Percentiles rank a stretch among this genome's conserved stretches.
phyloP scores from a whole-genome alignment of 2,888 invertebrate genomes.

The Cheilosia vernalis region DNA sequence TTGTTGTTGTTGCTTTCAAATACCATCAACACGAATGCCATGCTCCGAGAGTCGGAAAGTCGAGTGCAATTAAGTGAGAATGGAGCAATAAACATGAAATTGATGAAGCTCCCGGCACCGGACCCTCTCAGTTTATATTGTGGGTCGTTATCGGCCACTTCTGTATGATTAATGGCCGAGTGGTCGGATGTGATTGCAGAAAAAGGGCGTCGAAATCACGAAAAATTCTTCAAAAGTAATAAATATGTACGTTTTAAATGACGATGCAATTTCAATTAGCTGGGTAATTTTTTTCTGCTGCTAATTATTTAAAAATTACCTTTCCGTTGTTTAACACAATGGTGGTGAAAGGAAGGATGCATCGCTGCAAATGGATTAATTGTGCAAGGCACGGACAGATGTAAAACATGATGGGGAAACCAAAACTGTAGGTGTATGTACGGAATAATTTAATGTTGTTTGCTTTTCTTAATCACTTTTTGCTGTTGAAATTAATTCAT shows the following conservation, averaged over 20 bases:
- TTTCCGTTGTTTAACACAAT: slow-evolving; percentile 5
- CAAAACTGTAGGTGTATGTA: background rate
- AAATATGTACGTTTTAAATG: slow-evolving; percentile 16
- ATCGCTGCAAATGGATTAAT: background rate
- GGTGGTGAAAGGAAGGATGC: background rate
- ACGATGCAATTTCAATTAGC: slow-evolving; percentile 15
- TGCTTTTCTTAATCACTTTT: background rate
- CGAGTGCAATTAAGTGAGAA: slow-evolving; percentile 67
- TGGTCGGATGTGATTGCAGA: slow-evolving; percentile 36
- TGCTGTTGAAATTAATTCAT: background rate
- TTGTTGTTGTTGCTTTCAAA: slow-evolving; percentile 15
- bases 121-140: slow-evolving; percentile 2
- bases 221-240: background rate
- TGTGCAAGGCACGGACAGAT: slow-evolving; percentile 4
- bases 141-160: slow-evolving; percentile 29
- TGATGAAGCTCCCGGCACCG: slow-evolving; percentile 41
- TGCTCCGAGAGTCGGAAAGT: slow-evolving; percentile 23
- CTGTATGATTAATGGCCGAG: slow-evolving; percentile 55
- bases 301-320: slow-evolving; percentile 32
- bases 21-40: slow-evolving; percentile 13
- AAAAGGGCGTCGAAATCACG: background rate
- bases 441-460: background rate
- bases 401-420: background rate
- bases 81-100: slow-evolving; percentile 68
- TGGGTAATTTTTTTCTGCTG: background rate